Evolutionary conservation across 2,888 invertebrate genomes (phyloP).

Genomic region (Pachydiplax longipennis): DNA sequence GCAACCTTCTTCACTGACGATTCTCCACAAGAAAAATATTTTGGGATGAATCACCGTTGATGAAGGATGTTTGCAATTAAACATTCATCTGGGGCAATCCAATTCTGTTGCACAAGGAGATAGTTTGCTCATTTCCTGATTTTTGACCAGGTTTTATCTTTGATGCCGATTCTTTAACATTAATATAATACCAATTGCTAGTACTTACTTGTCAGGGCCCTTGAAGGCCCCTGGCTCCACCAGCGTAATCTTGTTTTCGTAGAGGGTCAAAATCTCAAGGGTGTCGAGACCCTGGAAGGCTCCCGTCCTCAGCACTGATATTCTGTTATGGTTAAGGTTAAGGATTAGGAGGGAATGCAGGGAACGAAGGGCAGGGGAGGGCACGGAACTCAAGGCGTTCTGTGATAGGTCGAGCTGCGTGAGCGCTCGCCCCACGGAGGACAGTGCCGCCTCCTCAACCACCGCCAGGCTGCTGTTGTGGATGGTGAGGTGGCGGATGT

Average conservation of each 20-base stretch:
- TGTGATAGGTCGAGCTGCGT: slow-evolving; percentile 89
- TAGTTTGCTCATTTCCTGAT: slow-evolving; percentile 5
- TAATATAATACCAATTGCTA: background rate
- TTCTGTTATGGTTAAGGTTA: slow-evolving; percentile 88
- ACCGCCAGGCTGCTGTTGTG: slow-evolving; percentile 88
- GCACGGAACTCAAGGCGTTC: slow-evolving; percentile 81
- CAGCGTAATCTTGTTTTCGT: slow-evolving; percentile 82
- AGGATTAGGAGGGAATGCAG: slow-evolving; percentile 84
- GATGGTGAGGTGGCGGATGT: slow-evolving; percentile 86
- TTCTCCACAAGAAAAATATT: too few species aligned
- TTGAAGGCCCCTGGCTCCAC: slow-evolving; percentile 85
- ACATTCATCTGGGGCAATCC: too few species aligned
- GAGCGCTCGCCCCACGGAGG: slow-evolving; percentile 87
- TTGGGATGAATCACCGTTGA: too few species aligned
- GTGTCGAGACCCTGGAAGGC: slow-evolving; percentile 89
- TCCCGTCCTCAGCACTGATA: slow-evolving; percentile 77
- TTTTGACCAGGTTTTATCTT: background rate
- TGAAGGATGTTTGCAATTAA: too few species aligned
- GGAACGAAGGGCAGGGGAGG: slow-evolving; percentile 79
- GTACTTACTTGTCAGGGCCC: slow-evolving; percentile 83
- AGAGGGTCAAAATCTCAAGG: slow-evolving; percentile 84
- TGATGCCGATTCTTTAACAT: background rate
- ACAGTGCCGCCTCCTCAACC: slow-evolving; percentile 85
- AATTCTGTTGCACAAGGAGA: background rate
- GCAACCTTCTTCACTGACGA: too few species aligned